Conservation (phyloP, 2,797 vertebrate species). For the Anableps anableps region DNA sequence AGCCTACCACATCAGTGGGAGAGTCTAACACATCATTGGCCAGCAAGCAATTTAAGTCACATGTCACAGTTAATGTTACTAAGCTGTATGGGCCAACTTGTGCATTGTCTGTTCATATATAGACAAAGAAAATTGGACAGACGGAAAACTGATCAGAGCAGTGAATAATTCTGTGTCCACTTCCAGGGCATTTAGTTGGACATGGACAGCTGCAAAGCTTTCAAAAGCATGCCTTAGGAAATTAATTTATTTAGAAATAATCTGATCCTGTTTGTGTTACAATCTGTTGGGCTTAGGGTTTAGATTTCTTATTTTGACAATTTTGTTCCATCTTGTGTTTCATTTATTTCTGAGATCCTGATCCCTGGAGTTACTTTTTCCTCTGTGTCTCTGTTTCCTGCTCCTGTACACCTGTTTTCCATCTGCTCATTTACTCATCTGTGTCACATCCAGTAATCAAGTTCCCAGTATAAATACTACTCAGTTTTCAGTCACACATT, state of each 20-base stretch:
- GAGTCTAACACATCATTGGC: conserved; percentile 32
- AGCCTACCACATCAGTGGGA: conserved; percentile 49
- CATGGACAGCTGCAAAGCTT: not conserved
- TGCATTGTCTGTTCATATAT: conserved; percentile 14
- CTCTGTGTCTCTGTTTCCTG: no score
- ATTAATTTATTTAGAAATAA: conserved; percentile 22
- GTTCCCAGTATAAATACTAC: no score
- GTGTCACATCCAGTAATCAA: no score
- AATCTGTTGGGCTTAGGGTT: no score
- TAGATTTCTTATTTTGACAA: not conserved
- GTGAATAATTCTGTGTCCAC: not conserved
- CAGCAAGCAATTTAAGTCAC: conserved; percentile 57
- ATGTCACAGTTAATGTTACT: conserved; percentile 47
- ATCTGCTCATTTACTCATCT: no score
- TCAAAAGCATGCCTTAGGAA: not conserved
- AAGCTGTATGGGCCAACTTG: conserved; percentile 44
- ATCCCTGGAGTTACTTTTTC: no score
- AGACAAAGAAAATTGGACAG: not conserved
- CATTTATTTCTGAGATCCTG: no score
- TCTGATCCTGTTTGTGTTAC: not conserved
- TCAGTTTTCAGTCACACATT: no score
- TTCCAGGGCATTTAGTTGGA: not conserved
- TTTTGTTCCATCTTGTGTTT: no score
- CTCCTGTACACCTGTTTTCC: no score
- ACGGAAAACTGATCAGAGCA: not conserved